Percentiles rank a stretch among this genome's conserved stretches.
Conservation (phyloP, 2,888 invertebrate genomes). For the Enoplolaimus lenunculus region DNA sequence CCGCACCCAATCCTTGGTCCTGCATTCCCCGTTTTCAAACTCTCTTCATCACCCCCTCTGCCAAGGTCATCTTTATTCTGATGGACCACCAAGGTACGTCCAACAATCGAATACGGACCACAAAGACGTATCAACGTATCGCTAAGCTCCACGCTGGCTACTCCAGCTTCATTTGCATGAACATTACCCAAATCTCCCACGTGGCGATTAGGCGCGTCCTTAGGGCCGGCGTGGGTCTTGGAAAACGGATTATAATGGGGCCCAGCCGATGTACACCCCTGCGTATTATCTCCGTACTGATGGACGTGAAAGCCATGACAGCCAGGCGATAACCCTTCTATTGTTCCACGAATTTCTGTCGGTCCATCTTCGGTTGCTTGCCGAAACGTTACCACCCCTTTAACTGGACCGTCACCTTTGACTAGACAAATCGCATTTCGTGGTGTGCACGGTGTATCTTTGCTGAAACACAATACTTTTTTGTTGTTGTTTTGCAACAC, state of each 20-base stretch:
- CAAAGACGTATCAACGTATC: constrained; percentile 1
- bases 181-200: constrained; percentile 17
- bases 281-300: constrained; percentile 35
- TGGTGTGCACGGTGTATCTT: too few relatives aligned
- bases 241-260: constrained; percentile 42
- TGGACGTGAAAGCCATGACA: constrained; percentile 40
- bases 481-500: too few relatives aligned
- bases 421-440: neutral
- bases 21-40: constrained; percentile 4
- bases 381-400: constrained; percentile 21
- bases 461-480: too few relatives aligned
- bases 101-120: constrained; percentile 14
- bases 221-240: constrained; percentile 40
- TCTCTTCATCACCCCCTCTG: neutral
- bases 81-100: constrained; percentile 12
- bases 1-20: constrained; percentile 11
- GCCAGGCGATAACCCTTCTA: constrained; percentile 35
- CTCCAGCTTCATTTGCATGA: neutral
- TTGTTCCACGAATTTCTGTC: constrained; percentile 32
- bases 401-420: constrained; percentile 6
- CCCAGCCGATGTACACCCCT: constrained; percentile 39
- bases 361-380: constrained; percentile 30
- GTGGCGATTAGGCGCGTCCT: constrained; percentile 24
- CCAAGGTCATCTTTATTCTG: neutral
- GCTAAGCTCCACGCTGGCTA: neutral